Percentiles rank a stretch among this genome's conserved stretches.
Conservation (phyloP, 2,113 vertebrate genomes). For the Lasiurus cinereus region DNA sequence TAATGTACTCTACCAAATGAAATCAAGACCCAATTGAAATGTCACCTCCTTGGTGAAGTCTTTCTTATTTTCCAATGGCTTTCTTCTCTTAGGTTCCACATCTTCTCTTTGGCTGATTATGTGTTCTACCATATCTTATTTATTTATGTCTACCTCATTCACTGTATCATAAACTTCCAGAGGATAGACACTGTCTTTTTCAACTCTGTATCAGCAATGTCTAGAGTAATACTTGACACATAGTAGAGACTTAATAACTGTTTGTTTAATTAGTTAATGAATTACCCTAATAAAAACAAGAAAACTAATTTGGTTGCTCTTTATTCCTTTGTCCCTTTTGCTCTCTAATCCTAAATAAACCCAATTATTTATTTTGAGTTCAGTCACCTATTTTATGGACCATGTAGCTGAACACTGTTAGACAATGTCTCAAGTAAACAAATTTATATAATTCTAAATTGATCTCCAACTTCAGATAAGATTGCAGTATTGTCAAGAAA, state of each 20-base stretch:
- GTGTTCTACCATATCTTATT: background rate
- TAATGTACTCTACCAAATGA: background rate
- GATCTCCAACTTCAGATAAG: background rate
- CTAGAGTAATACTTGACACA: background rate
- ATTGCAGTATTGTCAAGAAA: background rate
- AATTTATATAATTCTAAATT: background rate
- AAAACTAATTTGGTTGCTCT: background rate
- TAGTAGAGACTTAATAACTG: background rate
- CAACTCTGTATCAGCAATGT: background rate
- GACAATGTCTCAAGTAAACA: slow-evolving; percentile 8
- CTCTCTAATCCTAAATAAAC: background rate
- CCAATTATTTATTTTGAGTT: background rate
- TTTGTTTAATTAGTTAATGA: background rate
- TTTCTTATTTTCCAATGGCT: slow-evolving; percentile 21
- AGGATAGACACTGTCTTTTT: background rate
- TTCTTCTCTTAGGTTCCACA: background rate
- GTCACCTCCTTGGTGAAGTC: background rate
- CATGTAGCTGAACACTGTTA: background rate
- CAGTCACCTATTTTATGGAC: background rate
- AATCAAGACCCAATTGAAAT: background rate
- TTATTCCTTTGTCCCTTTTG: background rate
- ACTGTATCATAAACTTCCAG: background rate
- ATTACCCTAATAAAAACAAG: slow-evolving; percentile 32
- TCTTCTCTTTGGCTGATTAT: background rate
- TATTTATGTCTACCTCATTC: slow-evolving; percentile 10